A percentile compares a stretch with the other conserved stretches of the same genome.
Conservation (phyloP, 2,888 invertebrate species). For the Chaetogeoica ovagalla region DNA sequence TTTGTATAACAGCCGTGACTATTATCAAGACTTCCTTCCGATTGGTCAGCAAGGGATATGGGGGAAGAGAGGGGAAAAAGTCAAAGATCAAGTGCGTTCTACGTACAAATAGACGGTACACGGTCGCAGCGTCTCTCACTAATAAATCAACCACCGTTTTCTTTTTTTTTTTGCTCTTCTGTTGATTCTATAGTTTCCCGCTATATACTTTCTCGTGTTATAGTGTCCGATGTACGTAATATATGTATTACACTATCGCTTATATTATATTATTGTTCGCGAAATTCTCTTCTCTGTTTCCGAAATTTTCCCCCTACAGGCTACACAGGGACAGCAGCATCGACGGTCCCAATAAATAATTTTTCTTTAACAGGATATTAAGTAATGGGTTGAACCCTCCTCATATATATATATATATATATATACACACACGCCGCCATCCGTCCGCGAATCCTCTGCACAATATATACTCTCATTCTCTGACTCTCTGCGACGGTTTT, state of each 20-base stretch:
- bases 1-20: slow-evolving; percentile 12
- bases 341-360: slow-evolving; percentile 43
- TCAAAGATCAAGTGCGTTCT: slow-evolving; percentile 29
- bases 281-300: slow-evolving; percentile 27
- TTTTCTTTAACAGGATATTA: slow-evolving; percentile 47
- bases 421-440: not conserved
- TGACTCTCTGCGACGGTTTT: not conserved
- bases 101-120: slow-evolving; percentile 6
- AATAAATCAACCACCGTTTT: slow-evolving; percentile 38
- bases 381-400: slow-evolving; percentile 49
- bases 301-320: slow-evolving; percentile 5
- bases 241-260: slow-evolving; percentile 8
- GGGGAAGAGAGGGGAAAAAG: not conserved
- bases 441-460: not conserved
- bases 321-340: too few species aligned
- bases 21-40: slow-evolving; percentile 43
- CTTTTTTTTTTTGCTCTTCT: slow-evolving; percentile 6
- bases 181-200: slow-evolving; percentile 44
- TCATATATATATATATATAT: too few species aligned
- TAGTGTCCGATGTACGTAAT: slow-evolving; percentile 5
- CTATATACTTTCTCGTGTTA: slow-evolving; percentile 23
- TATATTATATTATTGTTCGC: slow-evolving; percentile 22
- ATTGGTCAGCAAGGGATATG: slow-evolving; percentile 28
- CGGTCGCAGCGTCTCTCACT: not conserved
- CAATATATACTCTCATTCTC: not conserved